These are phyloP conservation scores for Mesorhabditis sp. DNA, from an alignment of 2,888 invertebrate species.

Conservation along the genomic window DNA sequence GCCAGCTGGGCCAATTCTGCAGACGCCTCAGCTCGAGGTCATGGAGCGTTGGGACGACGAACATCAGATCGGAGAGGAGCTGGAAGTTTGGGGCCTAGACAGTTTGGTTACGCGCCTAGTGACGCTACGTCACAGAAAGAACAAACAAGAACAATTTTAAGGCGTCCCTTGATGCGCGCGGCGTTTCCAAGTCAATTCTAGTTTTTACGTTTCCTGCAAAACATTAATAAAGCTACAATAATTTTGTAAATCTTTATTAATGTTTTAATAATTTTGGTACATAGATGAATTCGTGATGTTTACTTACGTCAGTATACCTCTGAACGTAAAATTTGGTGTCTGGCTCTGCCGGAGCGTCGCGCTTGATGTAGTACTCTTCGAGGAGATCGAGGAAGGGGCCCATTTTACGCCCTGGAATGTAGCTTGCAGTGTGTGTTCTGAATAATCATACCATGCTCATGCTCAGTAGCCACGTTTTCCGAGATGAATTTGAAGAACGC, in stretches of 20 bases:
- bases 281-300: background rate
- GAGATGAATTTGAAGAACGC: constrained; percentile 8
- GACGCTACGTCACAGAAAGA: too few species aligned
- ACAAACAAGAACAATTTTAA: too few species aligned
- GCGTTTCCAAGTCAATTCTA: background rate
- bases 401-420: constrained; percentile 15
- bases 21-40: constrained; percentile 34
- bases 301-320: constrained; percentile 29
- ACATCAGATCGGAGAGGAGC: constrained; percentile 37
- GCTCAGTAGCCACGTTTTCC: background rate
- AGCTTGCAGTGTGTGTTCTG: constrained; percentile 2
- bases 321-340: constrained; percentile 31
- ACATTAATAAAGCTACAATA: too few species aligned
- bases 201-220: too few species aligned
- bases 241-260: too few species aligned
- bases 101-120: too few species aligned
- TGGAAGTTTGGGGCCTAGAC: constrained; percentile 11
- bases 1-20: constrained; percentile 29
- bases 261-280: too few species aligned
- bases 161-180: background rate
- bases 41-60: constrained; percentile 38
- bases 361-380: constrained; percentile 14
- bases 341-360: constrained; percentile 14
- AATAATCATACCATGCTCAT: background rate
- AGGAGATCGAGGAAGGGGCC: constrained; percentile 19